Conservation (phyloP, 2,113 vertebrate genomes). For the Microcebus lehilahytsara region DNA sequence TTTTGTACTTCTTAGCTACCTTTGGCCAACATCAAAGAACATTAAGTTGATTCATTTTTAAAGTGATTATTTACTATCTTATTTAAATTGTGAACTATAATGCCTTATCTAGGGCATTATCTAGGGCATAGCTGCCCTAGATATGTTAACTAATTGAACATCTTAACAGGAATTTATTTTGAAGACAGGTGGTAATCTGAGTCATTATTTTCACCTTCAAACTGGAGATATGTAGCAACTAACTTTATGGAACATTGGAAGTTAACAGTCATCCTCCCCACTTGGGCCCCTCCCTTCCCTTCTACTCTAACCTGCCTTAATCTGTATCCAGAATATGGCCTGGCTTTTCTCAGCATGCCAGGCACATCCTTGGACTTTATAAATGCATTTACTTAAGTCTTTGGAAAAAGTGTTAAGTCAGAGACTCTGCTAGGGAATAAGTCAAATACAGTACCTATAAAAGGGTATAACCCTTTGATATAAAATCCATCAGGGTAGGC, state of each 20-base stretch:
- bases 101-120: neutral
- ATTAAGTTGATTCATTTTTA: neutral
- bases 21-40: neutral
- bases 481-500: neutral
- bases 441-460: neutral
- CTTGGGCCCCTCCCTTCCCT: neutral
- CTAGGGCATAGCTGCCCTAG: neutral
- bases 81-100: neutral
- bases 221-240: neutral
- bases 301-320: neutral
- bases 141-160: neutral
- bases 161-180: slow-evolving; percentile 2
- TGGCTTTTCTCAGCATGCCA: neutral
- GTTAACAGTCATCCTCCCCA: too few species aligned
- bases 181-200: neutral
- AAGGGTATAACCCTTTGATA: too few species aligned
- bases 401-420: neutral
- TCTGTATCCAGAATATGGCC: neutral
- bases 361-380: neutral
- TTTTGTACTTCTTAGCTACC: neutral
- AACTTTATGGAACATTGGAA: neutral
- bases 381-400: neutral
- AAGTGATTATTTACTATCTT: neutral
- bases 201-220: neutral
- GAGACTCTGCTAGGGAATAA: neutral